Evolutionary conservation across 2,888 invertebrate species (phyloP), one percentile per base, ranked within the genome.

Genomic region (Drosophila greeni): DNA sequence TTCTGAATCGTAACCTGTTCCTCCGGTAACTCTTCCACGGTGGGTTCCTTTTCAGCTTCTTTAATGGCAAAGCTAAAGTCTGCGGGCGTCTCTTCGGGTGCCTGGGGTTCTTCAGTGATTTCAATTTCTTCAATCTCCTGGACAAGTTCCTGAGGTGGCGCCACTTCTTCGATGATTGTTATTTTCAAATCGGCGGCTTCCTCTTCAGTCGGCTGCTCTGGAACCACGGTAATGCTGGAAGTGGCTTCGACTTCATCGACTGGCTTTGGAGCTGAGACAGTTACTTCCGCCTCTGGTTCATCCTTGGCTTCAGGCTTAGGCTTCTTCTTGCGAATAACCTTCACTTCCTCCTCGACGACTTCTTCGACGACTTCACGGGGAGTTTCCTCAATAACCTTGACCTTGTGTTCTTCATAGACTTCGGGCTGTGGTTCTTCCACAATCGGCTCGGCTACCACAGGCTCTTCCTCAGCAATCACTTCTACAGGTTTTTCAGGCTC

Each of bases 321-420:
- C 59, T 86, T 85, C 73, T 86, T 87, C 39, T 86, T 87, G 7
- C 81, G 84, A 26, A 61, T 62, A 23, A 81, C 76, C 42, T 66
- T 83, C 16, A 83, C 73, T 42, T 79, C 76, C 54, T 82, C 75
- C 51, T 79, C 72, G 42, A 75, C 51, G 36, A 81, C 68, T 61
- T 85, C 82, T 9, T 84, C 78, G 0, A 80, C 69, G 14, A 81
- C 29, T 72, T 81, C 82, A 6, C 72, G 74, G 2, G 84, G 81
- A 7, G 67, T 79, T 74, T 86, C 85, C 36, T 86, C 86, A 40
- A 86, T 76, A 4, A 87, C 85, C 34, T 73, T 78, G 6, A 86
- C 84, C 34, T 85, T 81, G 11, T 80, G 76, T 45, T 86, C 76
- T 26, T 82, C 77, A 34, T 54, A 73, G 6, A 61, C 66, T 64